Evolutionary conservation across 1,140 invertebrate species (phyloP), one percentile per base, ranked within the genome.

Genomic region (Hesperophylax magnus): DNA sequence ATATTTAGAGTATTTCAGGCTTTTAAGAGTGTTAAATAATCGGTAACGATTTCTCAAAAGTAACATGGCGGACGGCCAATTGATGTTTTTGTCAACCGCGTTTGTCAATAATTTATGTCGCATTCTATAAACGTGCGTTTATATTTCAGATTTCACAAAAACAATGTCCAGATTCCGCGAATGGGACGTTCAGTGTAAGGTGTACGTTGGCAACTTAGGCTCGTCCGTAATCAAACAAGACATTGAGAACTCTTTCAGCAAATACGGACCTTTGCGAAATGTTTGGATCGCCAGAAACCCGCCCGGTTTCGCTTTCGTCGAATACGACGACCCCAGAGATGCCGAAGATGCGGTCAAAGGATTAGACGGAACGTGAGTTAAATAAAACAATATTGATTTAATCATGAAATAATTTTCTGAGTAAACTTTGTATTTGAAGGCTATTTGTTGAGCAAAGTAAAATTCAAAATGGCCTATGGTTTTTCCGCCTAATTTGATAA

Each of bases 251-350:
- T 94, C 96, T 18, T 99, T 99, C 87, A 94, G 94, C 81, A 98
- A 98, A 91, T 99, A 97, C 90, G 98, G 98, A 1, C 96, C 96
- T 34, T 91, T 99, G 80, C 93, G 96, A 86, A 99, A 98, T 91
- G 97, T 99, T 11, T 99, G 98, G 98, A 98, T 99, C 20, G 98
- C 98, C 0, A 90, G 96, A 86, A 97, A 97, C 88, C 97, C 97
- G 53, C 97, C 96, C 15, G 96, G 98, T 9, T 99, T 99, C 91
- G 98, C 98, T 14, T 99, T 99, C 91, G 96, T 99, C 20, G 98
- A 99, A 91, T 99, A 97, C 91, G 98, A 99, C 90, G 98, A 99
- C 89, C 93, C 96, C 9, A 92, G 98, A 83, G 98, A 99, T 91
- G 98, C 98, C 15, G 97, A 99, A 89, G 98, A 99, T 91, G 96